A percentile compares a stretch with the other conserved stretches of the same genome.
These are phyloP conservation scores for Drosophila anceps DNA, from an alignment of 2,888 invertebrate genomes.

Conservation along the genomic window DNA sequence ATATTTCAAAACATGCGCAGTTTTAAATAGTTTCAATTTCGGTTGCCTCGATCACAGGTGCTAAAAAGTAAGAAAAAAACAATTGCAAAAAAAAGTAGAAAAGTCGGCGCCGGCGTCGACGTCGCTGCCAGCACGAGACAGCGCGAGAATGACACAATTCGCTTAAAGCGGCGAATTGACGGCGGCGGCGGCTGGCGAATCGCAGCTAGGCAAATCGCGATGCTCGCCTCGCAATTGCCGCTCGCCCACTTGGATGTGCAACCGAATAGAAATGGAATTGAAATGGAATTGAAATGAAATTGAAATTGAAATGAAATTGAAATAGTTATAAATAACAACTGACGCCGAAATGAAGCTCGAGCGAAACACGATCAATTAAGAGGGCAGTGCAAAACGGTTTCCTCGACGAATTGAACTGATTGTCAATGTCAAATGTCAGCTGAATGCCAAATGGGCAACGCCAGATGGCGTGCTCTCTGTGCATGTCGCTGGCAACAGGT, in stretches of 20 bases:
- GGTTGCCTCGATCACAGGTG: conserved; percentile 45
- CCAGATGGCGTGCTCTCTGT: conserved; percentile 24
- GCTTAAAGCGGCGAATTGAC: conserved; percentile 36
- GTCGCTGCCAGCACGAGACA: conserved; percentile 26
- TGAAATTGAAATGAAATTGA: conserved; percentile 43
- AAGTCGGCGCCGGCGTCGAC: conserved; percentile 7
- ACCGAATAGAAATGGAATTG: conserved; percentile 35
- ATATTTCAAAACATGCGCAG: conserved; percentile 31
- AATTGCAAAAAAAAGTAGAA: conserved; percentile 8
- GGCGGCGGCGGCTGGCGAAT: conserved; percentile 6
- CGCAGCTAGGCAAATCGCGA: conserved; percentile 24
- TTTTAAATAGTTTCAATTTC: conserved; percentile 43
- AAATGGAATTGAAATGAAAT: conserved; percentile 50
- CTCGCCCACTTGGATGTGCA: conserved; percentile 69
- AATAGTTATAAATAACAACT: conserved; percentile 63
- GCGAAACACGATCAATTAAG: conserved; percentile 58
- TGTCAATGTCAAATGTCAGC: conserved; percentile 65
- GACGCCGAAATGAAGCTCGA: conserved; percentile 43
- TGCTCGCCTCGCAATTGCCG: conserved; percentile 74
- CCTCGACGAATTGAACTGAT: conserved; percentile 65
- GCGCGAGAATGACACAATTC: conserved; percentile 65
- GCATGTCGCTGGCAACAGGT: conserved; percentile 10
- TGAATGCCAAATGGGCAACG: neutral
- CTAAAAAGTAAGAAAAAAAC: conserved; percentile 15
- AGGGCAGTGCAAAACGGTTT: conserved; percentile 68